A percentile compares a stretch with the other conserved stretches of the same genome.
Evolutionary conservation across 1,140 invertebrate genomes (phyloP).

Genomic region (Archegozetes longisetosus): DNA sequence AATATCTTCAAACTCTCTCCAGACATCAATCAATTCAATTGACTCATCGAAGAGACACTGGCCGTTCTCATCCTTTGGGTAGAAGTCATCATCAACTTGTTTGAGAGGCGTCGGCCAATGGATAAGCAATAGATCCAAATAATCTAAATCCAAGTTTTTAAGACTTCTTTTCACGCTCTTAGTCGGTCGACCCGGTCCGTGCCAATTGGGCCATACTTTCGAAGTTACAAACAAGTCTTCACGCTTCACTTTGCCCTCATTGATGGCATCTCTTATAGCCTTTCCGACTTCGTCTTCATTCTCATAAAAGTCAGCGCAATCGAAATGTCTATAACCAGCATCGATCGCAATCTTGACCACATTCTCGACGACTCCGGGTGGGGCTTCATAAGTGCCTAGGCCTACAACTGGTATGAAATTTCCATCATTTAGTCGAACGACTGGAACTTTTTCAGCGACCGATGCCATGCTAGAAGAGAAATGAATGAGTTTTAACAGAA

Average conservation of each 20-base stretch:
- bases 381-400: constrained; percentile 29
- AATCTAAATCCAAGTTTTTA: constrained; percentile 46
- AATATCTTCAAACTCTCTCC: constrained; percentile 2
- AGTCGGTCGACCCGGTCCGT: constrained; percentile 44
- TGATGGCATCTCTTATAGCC: constrained; percentile 51
- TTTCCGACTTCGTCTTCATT: constrained; percentile 71
- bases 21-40: constrained; percentile 1
- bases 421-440: constrained; percentile 14
- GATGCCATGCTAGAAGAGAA: no score
- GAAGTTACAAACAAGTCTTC: constrained; percentile 65
- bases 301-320: constrained; percentile 66
- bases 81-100: constrained; percentile 39
- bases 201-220: constrained; percentile 45
- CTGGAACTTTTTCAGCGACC: neutral
- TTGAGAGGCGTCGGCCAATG: constrained; percentile 55
- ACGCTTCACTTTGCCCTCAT: constrained; percentile 50
- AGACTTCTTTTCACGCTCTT: constrained; percentile 44
- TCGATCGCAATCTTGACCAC: constrained; percentile 63
- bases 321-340: constrained; percentile 69
- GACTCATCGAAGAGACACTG: neutral
- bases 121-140: constrained; percentile 63
- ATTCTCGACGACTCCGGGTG: constrained; percentile 46
- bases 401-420: constrained; percentile 20
- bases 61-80: constrained; percentile 32
- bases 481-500: no score